phyloP scores from a whole-genome alignment of 92 coral and sea anemone genomes.

The Zoanthus sansibaricus region DNA sequence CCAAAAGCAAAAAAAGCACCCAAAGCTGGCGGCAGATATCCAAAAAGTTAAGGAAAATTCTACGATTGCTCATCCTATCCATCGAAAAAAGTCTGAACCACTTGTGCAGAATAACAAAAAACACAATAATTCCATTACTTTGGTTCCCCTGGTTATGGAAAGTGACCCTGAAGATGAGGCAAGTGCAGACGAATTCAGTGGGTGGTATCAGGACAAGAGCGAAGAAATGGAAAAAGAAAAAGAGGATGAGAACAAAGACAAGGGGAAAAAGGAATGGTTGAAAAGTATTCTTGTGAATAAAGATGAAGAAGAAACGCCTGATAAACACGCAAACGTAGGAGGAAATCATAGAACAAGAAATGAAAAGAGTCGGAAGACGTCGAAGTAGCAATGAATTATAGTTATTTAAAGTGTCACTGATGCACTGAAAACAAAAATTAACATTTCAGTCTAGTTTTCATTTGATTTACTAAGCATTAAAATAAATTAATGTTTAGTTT shows the following conservation, averaged over 20 bases:
- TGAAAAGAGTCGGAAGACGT: no score
- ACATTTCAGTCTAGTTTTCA: no score
- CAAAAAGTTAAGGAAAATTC: no score
- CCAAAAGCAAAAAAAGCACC: no score
- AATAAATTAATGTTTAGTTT: no score
- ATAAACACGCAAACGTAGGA: not conserved
- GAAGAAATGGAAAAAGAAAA: constrained; percentile 30
- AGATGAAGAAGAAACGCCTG: not conserved
- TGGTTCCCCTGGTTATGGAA: not conserved
- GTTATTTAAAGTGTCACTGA: no score
- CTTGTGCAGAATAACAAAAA: not conserved
- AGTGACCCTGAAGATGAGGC: not conserved
- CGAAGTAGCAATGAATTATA: no score
- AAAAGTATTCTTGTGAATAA: not conserved
- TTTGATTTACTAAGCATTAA: no score
- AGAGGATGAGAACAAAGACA: constrained; percentile 24
- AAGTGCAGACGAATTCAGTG: not conserved
- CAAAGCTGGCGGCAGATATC: no score
- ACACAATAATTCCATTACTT: not conserved
- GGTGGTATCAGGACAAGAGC: constrained; percentile 24
- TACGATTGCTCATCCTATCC: not conserved
- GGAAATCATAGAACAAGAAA: no score
- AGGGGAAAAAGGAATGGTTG: constrained; percentile 19
- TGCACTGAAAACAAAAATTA: no score
- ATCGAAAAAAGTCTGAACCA: not conserved